Evolutionary conservation across 2,888 invertebrate species (phyloP), one percentile per base, ranked within the genome.

Genomic region (Cantharis flavilabris): DNA sequence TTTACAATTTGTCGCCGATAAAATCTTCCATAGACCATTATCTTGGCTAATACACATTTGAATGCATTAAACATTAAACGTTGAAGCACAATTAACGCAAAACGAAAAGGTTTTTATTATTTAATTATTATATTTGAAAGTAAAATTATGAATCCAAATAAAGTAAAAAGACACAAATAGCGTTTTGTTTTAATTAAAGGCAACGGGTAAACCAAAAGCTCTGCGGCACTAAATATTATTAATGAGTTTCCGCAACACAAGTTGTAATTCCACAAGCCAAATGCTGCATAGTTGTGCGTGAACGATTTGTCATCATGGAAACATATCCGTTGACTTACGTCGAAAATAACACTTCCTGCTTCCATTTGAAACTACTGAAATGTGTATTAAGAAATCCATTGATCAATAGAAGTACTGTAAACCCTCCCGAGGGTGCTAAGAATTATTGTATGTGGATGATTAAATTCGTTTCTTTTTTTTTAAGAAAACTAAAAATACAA

Each of bases 391-490:
- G 73, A 30, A 73, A 71, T 62, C 72, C 70, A 79, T 79, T 76
- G 76, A 79, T 79, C 76, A 79, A 76, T 65, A 30, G 67, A 67
- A 78, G 75, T 73, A 70, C 69, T 76, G 71, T 69, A 76, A 76
- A 75, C 76, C 77, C 70, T 77, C 74, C 72, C 73, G 75, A 73
- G 71, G 71, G 73, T 69, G 70, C 67, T 71, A 71, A 70, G 78
- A 78, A 78, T 80, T 67, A 23, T 23, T 76, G 79, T 80, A 76
- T 76, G 63, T 76, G 74, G 73, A 74, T 74, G 79, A 79, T 79
- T 79, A 76, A 79, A 77, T 73, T 69, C 49, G 71, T 70, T 72
- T 26, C 26, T 26, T 26, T 79, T 30, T 30, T 73, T 78, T 79
- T 72, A 73, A 72, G 62, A 79, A 76, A 79, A 73, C 75, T 23